Evolutionary conservation across 2,888 invertebrate species (phyloP).

Genomic region (Aphrophora alni): DNA sequence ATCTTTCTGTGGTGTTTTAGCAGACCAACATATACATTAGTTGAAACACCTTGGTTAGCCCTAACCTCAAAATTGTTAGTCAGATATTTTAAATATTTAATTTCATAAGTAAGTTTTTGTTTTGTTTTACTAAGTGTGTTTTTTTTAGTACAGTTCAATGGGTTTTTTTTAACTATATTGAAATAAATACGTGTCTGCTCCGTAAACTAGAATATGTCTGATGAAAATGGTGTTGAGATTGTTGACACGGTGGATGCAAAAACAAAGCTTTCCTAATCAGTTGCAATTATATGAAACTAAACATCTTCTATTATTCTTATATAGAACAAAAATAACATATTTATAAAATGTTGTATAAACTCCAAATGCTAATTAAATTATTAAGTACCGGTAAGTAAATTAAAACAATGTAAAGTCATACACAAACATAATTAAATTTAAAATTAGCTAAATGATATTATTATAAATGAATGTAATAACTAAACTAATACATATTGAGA

Average conservation of each 20-base stretch:
- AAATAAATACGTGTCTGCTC: not conserved
- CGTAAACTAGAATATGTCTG: not conserved
- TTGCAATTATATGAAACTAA: not conserved
- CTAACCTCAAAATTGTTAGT: not conserved
- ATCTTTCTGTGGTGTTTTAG: not conserved
- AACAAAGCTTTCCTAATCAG: not conserved
- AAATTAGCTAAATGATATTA: too few species aligned
- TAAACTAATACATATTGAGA: too few species aligned
- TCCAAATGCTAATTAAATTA: too few species aligned
- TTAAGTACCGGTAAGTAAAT: too few species aligned
- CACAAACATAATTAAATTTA: too few species aligned
- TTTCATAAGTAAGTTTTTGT: not conserved
- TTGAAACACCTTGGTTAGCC: not conserved
- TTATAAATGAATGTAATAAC: too few species aligned
- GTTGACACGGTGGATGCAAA: not conserved
- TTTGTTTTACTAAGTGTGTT: not conserved
- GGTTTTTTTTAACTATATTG: not conserved
- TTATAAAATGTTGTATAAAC: too few species aligned
- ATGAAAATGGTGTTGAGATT: not conserved
- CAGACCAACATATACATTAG: conserved; percentile 22
- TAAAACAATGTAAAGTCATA: too few species aligned
- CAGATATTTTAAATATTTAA: not conserved
- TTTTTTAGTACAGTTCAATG: too few species aligned
- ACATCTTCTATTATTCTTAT: too few species aligned
- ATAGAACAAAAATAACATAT: too few species aligned